Evolutionary conservation across 1,140 invertebrate genomes (phyloP).

Genomic region (Drosophila leontia): DNA sequence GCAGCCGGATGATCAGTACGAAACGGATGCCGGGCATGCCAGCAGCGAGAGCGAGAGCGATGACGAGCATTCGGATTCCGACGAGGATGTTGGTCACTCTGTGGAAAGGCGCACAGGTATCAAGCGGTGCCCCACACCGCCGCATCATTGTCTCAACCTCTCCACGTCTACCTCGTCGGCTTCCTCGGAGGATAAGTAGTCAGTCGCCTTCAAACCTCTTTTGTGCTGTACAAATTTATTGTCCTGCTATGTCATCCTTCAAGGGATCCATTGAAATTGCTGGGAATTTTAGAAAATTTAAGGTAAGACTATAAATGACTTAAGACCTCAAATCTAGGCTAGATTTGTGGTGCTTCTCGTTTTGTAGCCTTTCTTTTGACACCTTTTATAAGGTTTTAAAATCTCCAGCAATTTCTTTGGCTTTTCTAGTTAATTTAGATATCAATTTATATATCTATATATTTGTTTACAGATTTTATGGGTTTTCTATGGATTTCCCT

Average conservation of each 20-base stretch:
- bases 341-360: not conserved
- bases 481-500: not conserved
- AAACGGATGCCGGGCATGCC: slow-evolving; percentile 61
- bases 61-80: slow-evolving; percentile 66
- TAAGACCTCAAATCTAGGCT: not conserved
- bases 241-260: not conserved
- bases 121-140: slow-evolving; percentile 20
- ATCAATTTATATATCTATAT: not conserved
- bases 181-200: slow-evolving; percentile 39
- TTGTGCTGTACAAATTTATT: slow-evolving; percentile 12
- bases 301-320: not conserved
- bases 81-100: slow-evolving; percentile 9
- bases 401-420: not conserved
- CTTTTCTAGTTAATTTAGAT: not conserved
- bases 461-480: not conserved
- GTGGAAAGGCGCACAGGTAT: not conserved
- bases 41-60: slow-evolving; percentile 62
- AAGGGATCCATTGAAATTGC: not conserved
- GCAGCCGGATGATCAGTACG: slow-evolving; percentile 39
- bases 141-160: not conserved
- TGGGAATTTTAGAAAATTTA: not conserved
- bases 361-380: not conserved
- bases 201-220: not conserved
- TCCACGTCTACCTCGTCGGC: slow-evolving; percentile 9
- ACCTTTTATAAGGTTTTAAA: not conserved